phyloP scores from a whole-genome alignment of 2,113 vertebrate genomes.

The Macquaria australasica region DNA sequence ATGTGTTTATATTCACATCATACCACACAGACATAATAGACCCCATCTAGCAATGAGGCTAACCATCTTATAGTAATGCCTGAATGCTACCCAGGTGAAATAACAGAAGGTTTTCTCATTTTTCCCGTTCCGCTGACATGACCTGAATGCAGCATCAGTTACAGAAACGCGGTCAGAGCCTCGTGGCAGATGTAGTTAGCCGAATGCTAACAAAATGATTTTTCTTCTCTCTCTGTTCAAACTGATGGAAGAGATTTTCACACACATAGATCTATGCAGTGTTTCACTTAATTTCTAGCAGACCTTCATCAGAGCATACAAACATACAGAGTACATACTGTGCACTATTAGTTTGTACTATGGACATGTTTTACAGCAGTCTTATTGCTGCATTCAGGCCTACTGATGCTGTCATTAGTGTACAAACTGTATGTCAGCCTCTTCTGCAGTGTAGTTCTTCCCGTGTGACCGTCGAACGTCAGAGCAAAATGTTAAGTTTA shows the following conservation, averaged over 20 bases:
- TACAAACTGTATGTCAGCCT: not conserved
- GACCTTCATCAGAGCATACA: too few relatives aligned
- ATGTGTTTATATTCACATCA: not conserved
- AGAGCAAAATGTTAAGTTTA: constrained; percentile 43
- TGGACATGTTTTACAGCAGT: not conserved
- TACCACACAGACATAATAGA: not conserved
- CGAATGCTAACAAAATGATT: not conserved
- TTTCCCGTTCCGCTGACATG: not conserved
- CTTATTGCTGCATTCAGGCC: not conserved
- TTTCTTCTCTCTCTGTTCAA: not conserved
- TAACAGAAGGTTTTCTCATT: not conserved
- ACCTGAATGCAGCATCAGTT: not conserved
- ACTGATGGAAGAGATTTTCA: too few relatives aligned
- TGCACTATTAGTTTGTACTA: not conserved
- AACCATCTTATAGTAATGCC: not conserved
- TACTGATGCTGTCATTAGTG: not conserved
- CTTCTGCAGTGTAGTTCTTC: not conserved
- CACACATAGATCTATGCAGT: too few relatives aligned
- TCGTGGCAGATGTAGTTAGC: not conserved
- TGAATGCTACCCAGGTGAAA: not conserved
- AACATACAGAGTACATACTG: not conserved
- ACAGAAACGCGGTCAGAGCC: not conserved
- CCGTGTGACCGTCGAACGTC: not conserved
- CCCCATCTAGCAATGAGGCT: not conserved
- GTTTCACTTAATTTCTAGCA: too few relatives aligned